Conservation (phyloP, 2,888 invertebrate genomes). For the Artemia sp. region DNA sequence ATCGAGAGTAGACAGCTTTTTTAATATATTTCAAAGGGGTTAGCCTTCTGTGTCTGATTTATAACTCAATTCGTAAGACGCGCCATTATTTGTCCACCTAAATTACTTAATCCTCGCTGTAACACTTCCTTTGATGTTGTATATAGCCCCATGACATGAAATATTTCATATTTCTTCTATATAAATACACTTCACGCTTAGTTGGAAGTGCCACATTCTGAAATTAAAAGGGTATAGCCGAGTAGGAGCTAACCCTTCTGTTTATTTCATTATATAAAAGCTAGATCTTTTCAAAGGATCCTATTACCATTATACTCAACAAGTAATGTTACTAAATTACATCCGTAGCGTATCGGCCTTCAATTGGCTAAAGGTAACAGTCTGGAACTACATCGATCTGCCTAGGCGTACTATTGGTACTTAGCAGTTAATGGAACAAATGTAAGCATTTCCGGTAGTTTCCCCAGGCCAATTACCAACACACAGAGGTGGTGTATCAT, state of each 20-base stretch:
- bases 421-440: background rate
- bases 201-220: too few species aligned
- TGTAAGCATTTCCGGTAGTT: background rate
- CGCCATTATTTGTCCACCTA: too few species aligned
- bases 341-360: background rate
- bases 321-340: background rate
- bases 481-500: background rate
- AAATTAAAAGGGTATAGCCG: background rate
- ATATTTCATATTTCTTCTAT: too few species aligned
- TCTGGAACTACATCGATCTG: background rate
- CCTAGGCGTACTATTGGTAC: conserved; percentile 15
- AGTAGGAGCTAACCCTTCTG: background rate
- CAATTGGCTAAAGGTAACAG: background rate
- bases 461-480: conserved; percentile 9
- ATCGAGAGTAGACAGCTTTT: too few species aligned
- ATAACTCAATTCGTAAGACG: too few species aligned
- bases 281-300: conserved; percentile 6
- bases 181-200: too few species aligned
- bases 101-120: too few species aligned
- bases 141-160: too few species aligned
- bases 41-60: too few species aligned
- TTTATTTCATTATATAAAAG: conserved; percentile 1
- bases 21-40: too few species aligned
- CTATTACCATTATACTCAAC: background rate
- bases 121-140: too few species aligned